Percentiles rank a stretch among this genome's conserved stretches.
These are phyloP conservation scores for Cerastis rubricosa DNA, from an alignment of 2,888 invertebrate species.

Conservation along the genomic window DNA sequence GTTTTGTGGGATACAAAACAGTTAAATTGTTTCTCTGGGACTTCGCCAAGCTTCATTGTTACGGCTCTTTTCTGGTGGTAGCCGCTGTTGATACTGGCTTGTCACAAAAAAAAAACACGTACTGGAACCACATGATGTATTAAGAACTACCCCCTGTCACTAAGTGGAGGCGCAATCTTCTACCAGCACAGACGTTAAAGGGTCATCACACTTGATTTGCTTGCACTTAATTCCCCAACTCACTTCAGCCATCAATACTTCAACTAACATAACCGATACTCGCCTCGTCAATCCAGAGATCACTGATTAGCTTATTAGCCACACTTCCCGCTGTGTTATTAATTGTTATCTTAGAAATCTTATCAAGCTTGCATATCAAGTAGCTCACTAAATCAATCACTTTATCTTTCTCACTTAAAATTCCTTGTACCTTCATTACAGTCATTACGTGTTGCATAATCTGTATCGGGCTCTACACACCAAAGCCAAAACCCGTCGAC, in stretches of 20 bases:
- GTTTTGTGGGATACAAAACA: too few species aligned
- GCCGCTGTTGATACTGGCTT: too few species aligned
- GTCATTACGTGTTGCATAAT: slow-evolving; percentile 56
- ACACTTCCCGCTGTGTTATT: slow-evolving; percentile 43
- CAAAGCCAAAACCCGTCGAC: background rate
- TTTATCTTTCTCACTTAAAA: slow-evolving; percentile 61
- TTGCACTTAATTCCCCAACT: background rate
- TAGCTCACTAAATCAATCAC: slow-evolving; percentile 58
- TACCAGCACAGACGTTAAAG: background rate
- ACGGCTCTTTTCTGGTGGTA: too few species aligned
- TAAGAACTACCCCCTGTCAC: background rate
- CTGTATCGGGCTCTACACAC: background rate
- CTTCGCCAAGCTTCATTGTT: too few species aligned
- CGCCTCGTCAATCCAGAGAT: slow-evolving; percentile 11
- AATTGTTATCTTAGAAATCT: slow-evolving; percentile 51
- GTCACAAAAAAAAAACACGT: too few species aligned
- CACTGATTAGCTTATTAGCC: slow-evolving; percentile 36
- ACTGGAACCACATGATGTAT: background rate
- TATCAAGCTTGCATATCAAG: slow-evolving; percentile 63
- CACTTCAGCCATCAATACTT: background rate
- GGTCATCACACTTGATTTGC: background rate
- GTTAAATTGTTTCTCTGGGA: too few species aligned
- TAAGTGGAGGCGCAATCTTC: background rate
- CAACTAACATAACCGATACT: background rate
- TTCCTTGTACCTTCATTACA: slow-evolving; percentile 55